Evolutionary conservation across 1,140 invertebrate species (phyloP).

Genomic region (Drosophila orena): DNA sequence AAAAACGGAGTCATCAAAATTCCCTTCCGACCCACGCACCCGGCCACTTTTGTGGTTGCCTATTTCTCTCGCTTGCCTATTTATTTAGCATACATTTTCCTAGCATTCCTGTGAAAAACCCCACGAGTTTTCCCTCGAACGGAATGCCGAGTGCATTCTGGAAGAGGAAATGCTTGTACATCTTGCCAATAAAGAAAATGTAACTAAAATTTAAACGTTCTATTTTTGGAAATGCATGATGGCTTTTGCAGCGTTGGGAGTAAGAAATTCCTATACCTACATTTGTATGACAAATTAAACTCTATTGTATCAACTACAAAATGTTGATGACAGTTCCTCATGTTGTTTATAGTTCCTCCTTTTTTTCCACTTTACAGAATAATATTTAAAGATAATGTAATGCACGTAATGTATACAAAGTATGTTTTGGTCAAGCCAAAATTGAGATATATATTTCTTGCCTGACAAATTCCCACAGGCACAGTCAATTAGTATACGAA

Average conservation of each 20-base stretch:
- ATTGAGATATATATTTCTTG: background rate
- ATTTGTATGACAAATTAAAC: too few relatives aligned
- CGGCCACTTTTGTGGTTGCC: conserved; percentile 1
- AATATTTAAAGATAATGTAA: too few relatives aligned
- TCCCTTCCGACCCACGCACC: conserved; percentile 47
- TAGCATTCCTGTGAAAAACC: conserved; percentile 46
- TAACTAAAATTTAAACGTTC: conserved; percentile 10
- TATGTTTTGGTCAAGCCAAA: too few relatives aligned
- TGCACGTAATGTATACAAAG: too few relatives aligned
- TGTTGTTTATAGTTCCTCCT: too few relatives aligned
- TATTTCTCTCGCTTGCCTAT: conserved; percentile 34
- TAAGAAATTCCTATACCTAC: too few relatives aligned
- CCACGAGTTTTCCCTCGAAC: conserved; percentile 13
- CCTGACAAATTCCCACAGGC: conserved; percentile 1
- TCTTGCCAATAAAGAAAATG: conserved; percentile 50
- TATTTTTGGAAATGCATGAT: background rate
- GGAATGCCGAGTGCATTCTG: conserved; percentile 10
- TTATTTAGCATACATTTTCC: conserved; percentile 50
- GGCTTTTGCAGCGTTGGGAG: too few relatives aligned
- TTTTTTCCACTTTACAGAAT: too few relatives aligned
- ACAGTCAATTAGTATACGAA: conserved; percentile 31
- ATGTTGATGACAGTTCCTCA: too few relatives aligned
- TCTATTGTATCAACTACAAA: too few relatives aligned
- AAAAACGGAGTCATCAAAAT: conserved; percentile 54
- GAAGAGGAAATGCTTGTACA: conserved; percentile 21